Evolutionary conservation across 2,797 vertebrate species (phyloP).

Genomic region (Chloroceryle inda): DNA sequence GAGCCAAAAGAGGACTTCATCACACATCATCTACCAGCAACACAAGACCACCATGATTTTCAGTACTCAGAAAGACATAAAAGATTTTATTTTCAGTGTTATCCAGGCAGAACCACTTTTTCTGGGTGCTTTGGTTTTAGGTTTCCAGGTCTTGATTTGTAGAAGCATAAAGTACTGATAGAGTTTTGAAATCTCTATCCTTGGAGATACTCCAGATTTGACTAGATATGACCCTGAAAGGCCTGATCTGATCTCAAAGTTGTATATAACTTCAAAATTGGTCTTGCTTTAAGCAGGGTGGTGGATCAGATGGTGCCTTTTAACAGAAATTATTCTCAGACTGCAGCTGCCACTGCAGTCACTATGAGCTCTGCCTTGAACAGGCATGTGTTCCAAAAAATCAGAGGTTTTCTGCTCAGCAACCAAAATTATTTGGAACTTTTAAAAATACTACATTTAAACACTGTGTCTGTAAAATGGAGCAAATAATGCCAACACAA

Average conservation of each 20-base stretch:
- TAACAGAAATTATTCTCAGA: slow-evolving; percentile 56
- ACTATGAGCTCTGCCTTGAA: neutral
- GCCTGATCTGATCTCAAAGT: slow-evolving; percentile 18
- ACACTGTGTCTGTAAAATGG: neutral
- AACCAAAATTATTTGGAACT: neutral
- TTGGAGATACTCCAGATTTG: neutral
- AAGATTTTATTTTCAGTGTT: neutral
- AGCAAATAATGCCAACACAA: neutral
- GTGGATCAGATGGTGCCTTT: slow-evolving; percentile 53
- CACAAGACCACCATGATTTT: neutral
- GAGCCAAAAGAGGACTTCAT: neutral
- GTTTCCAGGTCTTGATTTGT: neutral
- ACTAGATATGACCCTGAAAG: neutral
- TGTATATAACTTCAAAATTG: slow-evolving; percentile 30
- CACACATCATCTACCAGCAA: neutral
- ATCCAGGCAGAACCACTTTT: neutral
- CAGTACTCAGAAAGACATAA: neutral
- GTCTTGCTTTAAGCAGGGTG: slow-evolving; percentile 17
- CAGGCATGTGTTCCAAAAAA: neutral
- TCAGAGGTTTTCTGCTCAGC: neutral
- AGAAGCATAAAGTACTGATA: neutral
- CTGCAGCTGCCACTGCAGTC: slow-evolving; percentile 26
- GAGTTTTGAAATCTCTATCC: neutral
- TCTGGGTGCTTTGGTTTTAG: neutral
- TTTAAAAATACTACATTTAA: neutral